Base-by-base conservation (phyloP, 2,113 vertebrate species). In the Vidua macroura region DNA sequence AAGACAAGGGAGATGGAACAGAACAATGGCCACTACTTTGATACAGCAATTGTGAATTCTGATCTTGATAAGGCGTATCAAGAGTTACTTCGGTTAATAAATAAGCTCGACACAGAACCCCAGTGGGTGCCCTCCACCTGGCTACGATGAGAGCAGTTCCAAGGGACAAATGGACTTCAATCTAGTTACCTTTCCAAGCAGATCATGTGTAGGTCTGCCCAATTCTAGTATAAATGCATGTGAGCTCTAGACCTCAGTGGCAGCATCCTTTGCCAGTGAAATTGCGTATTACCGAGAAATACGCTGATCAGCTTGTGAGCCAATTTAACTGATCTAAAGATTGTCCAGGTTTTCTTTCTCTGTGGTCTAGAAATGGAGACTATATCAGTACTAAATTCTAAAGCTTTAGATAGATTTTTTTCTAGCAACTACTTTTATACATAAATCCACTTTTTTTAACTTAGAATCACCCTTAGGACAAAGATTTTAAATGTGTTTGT, bases 1-100 rank as follows among this genome's bases (percentile, higher is more conserved):
- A 99, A 99, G 96, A 99, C 99, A 3, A 98, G 98, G 20, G 99
- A 99, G 95, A 99, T 99, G 99, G 99, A 99, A 91, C 99, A 99
- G 77, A 98, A 97, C 83, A 99, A 98, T 14, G 98, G 99, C 49
- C 99, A 99, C 97, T 98, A 98, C 95, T 99, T 99, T 24, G 99
- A 99, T 35, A 98, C 98, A 2, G 98, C 99, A 52, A 97, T 99
- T 85, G 98, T 99, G 92, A 99, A 99, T 97, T 97, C 97, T 33
- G 99, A 99, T 89, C 98, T 98, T 22, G 99, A 99, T 79, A 99
- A 98, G 95, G 98, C 98, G 0, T 98, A 99, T 97, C 98, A 98
- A 52, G 99, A 99, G 95, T 97, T 99, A 76, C 97, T 98, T 86
- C 97, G 98, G 52, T 96, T 99, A 95, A 99, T 99, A 94, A 98